Percentiles rank a stretch among this genome's conserved stretches.
phyloP scores from a whole-genome alignment of 2,888 invertebrate genomes.

The Lamellibrachia satsuma region DNA sequence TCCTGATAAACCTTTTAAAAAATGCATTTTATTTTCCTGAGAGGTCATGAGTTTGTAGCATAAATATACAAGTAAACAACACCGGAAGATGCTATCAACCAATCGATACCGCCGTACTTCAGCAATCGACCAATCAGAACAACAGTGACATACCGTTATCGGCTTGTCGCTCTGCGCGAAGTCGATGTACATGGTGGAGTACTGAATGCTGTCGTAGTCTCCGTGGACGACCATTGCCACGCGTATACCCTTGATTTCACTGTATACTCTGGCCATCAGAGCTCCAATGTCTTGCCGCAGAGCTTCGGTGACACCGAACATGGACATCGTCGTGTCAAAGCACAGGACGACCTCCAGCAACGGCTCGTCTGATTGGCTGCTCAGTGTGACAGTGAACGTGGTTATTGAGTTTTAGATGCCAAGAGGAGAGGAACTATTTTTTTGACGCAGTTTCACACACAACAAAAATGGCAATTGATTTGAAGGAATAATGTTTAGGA shows the following conservation, averaged over 20 bases:
- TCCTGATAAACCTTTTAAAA: too few species aligned
- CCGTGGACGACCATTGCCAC: constrained; percentile 58
- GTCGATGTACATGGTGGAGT: neutral
- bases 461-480: too few species aligned
- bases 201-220: constrained; percentile 45
- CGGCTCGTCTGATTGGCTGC: neutral
- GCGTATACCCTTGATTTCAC: constrained; percentile 55
- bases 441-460: too few species aligned
- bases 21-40: too few species aligned
- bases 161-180: neutral
- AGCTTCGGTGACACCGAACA: neutral
- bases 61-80: too few species aligned
- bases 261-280: constrained; percentile 53
- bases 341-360: neutral
- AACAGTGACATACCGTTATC: neutral
- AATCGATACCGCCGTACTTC: too few species aligned
- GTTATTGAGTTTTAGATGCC: too few species aligned
- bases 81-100: too few species aligned
- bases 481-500: too few species aligned
- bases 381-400: neutral
- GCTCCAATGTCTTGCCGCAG: neutral
- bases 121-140: neutral
- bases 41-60: too few species aligned
- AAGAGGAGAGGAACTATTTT: too few species aligned
- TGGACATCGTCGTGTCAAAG: neutral